Base-by-base conservation (phyloP, 2,888 invertebrate genomes). In the Hartigia nigra region DNA sequence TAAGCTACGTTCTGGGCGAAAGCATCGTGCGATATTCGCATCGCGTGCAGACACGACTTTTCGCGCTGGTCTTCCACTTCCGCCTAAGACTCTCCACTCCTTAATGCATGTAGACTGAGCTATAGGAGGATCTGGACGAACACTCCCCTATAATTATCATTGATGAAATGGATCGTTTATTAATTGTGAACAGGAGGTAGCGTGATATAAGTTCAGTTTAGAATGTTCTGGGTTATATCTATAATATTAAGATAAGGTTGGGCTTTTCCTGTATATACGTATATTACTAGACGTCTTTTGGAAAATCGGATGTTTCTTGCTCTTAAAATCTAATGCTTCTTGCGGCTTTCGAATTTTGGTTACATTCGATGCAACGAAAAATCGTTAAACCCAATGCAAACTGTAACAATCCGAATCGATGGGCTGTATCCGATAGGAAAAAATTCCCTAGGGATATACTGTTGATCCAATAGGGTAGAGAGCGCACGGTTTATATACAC, bases 81-180 rank as follows among this genome's bases (percentile, higher is more conserved):
- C 69, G 75, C 77, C 78, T 36, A 69, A 37, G 69, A 77, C 75
- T 72, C 72, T 72, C 2, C 39, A 9, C 4, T 55, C 39, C 23
- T 23, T 23, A 55, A 0, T 55, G 39, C 39, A 23, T 9, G 23
- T 23, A 2, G 23, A 23, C 39, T 36, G 31, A 69, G 75, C 69
- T 32, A 74, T 77, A 69, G 81, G 23, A 23, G 39, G 0, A 36
- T 5, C 12, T 23, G 0, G 23, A 23, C 5, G 39, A 9, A 23
- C 9, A 72, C 31, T 14, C 72, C 72, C 31, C 12, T 9, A 31
- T 31, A 72, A 12, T 72, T 5, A 72, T 72, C 84, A 78, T 81
- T 82, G 82, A 85, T 75, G 82, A 79, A 84, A 84, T 79, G 81
- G 84, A 85, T 86, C 84, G 83, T 83, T 85, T 86, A 86, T 86